Evolutionary conservation across 2,888 invertebrate species (phyloP), one percentile per base, ranked within the genome.

Genomic region (Neelides folsomi): DNA sequence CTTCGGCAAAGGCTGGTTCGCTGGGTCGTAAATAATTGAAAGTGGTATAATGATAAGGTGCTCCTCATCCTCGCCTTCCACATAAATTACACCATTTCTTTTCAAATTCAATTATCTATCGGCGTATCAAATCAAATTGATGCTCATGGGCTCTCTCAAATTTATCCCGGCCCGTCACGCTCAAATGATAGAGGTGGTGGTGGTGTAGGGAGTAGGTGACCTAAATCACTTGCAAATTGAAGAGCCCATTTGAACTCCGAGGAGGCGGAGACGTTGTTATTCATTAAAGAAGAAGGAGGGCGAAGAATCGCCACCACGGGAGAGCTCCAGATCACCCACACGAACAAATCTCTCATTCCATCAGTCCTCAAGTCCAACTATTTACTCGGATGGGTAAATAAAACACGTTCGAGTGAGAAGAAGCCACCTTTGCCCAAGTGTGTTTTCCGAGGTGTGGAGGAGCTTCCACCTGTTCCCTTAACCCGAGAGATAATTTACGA

Each of bases 21-120:
- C 7, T 27, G 45, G 40, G 35, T 46, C 48, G 48, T 49, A 53
- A 58, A 58, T 58, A 58, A 54, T 58, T 54, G 49, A 52, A 56
- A 54, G 58, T 58, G 58, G 52, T 52, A 56, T 58, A 58, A 58
- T 58, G 52, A 58, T 58, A 55, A 55, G 54, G 56, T 51, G 40
- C 48, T 47, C 43, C 47, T 54, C 34, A 39, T 53, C 20, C 46
- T 37, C 42, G 45, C 49, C 36, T 52, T 20, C 34, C 42, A 53
- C 54, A 58, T 60, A 57, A 56, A 58, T 58, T 55, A 52, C 27
- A 37, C 44, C 42, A 53, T 52, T 57, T 52, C 52, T 50, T 55
- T 53, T 55, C 54, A 52, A 58, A 59, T 58, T 62, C 61, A 62
- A 59, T 62, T 62, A 59, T 55, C 56, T 52, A 55, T 59, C 47